These are phyloP conservation scores for Drosophila gunungcola DNA, from an alignment of 1,140 invertebrate genomes.

Conservation along the genomic window DNA sequence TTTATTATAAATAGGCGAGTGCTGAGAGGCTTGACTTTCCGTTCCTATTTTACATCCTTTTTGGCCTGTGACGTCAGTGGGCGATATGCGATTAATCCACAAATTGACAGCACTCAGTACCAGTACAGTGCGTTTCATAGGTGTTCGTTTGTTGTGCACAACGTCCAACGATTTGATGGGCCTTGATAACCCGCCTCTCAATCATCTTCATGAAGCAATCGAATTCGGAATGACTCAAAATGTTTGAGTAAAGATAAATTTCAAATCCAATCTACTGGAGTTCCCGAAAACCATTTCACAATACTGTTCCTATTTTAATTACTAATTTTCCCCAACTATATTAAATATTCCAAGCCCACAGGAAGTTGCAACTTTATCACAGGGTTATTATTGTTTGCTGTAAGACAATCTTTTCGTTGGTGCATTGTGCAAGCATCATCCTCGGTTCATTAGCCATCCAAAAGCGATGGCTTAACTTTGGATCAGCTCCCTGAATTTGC, in stretches of 20 bases:
- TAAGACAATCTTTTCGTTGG: constrained; percentile 3
- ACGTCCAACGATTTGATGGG: not conserved
- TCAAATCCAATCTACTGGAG: too few relatives aligned
- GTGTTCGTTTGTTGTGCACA: constrained; percentile 8
- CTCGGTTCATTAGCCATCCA: not conserved
- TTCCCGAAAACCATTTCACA: too few relatives aligned
- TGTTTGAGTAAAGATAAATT: too few relatives aligned
- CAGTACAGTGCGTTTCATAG: constrained; percentile 24
- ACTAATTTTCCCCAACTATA: too few relatives aligned
- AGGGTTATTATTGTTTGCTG: constrained; percentile 15
- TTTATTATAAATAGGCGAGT: constrained; percentile 58
- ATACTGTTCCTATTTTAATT: not conserved
- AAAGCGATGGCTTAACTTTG: not conserved
- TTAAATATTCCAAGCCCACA: not conserved
- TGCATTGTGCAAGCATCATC: not conserved
- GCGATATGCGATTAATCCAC: constrained; percentile 11
- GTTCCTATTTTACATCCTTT: constrained; percentile 2
- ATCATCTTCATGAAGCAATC: not conserved
- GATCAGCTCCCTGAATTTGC: constrained; percentile 24
- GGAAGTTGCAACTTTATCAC: not conserved
- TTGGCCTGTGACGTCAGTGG: constrained; percentile 34
- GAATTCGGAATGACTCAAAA: not conserved
- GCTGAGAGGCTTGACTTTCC: constrained; percentile 39
- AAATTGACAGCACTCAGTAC: constrained; percentile 13
- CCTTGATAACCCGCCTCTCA: not conserved